Base-by-base conservation (phyloP, 2,888 invertebrate species). In the Sipha maydis region DNA sequence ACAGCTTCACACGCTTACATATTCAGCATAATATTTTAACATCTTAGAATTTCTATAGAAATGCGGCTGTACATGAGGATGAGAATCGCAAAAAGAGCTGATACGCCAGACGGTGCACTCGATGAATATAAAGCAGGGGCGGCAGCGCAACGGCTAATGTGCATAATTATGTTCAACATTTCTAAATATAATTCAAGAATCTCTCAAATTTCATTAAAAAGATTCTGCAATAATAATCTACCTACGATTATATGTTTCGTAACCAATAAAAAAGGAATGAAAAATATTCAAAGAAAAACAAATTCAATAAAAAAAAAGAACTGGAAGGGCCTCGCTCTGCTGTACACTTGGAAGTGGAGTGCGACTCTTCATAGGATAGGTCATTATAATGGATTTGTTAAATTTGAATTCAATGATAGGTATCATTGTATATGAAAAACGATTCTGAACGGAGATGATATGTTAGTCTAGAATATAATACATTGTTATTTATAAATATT, bases 101-200 rank as follows among this genome's bases (percentile, higher is more conserved):
- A 73, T 86, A 73, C 56, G 14, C 86, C 79, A 86, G 79, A 79
- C 79, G 86, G 79, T 28, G 31, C 79, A 79, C 54, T 71, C 86
- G 73, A 86, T 86, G 86, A 86, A 86, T 79, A 86, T 86, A 86
- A 86, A 86, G 79, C 86, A 79, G 86, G 77, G 34, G 75, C 21
- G 54, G 19, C 38, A 48, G 86, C 19, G 61, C 48, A 19, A 71
- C 34, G 38, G 34, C n/a, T 71, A 86, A 79, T 56, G 86, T 61
- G 86, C 79, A 79, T 79, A 79, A 86, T 86, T 86, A 86, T 71
- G 79, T 79, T 71, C 71, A 54, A 86, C 69, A 79, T 79, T 86
- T 86, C 71, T 34, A 56, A 86, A 86, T 73, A 71, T 56, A 86
- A 79, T 86, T 86, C 86, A 71, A 78, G 71, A 71, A 79, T 79